Conservation (phyloP, 2,888 invertebrate genomes). For the Megastigmus dorsalis region DNA sequence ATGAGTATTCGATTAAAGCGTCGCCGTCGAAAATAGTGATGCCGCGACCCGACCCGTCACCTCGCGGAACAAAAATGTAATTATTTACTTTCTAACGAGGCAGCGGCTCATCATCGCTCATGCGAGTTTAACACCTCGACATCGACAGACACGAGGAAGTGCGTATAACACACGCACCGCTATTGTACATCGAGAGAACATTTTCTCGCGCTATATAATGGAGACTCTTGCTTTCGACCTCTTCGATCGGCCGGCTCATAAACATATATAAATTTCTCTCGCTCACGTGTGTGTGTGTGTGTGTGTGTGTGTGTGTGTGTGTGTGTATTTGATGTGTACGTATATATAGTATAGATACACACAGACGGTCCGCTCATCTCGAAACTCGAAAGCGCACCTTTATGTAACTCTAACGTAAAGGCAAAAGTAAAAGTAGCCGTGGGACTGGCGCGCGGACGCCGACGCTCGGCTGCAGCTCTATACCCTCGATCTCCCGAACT, state of each 20-base stretch:
- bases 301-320: too few relatives aligned
- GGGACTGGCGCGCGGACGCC: too few relatives aligned
- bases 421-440: constrained; percentile 50
- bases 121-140: too few relatives aligned
- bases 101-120: too few relatives aligned
- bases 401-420: constrained; percentile 31
- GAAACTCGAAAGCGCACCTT: constrained; percentile 39
- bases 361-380: constrained; percentile 24
- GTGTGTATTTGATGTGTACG: too few relatives aligned
- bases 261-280: constrained; percentile 36
- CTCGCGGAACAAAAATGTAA: constrained; percentile 13
- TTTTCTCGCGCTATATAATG: constrained; percentile 5
- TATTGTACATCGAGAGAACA: background rate
- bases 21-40: too few relatives aligned
- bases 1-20: too few relatives aligned
- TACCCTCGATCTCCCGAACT: too few relatives aligned
- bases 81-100: constrained; percentile 46
- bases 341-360: too few relatives aligned
- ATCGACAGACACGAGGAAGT: background rate
- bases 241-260: constrained; percentile 7
- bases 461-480: too few relatives aligned
- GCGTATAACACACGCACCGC: background rate
- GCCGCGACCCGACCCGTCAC: too few relatives aligned
- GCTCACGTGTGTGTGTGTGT: too few relatives aligned
- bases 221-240: background rate